phyloP scores from a whole-genome alignment of 2,113 vertebrate species.

The Callionymus lyra region DNA sequence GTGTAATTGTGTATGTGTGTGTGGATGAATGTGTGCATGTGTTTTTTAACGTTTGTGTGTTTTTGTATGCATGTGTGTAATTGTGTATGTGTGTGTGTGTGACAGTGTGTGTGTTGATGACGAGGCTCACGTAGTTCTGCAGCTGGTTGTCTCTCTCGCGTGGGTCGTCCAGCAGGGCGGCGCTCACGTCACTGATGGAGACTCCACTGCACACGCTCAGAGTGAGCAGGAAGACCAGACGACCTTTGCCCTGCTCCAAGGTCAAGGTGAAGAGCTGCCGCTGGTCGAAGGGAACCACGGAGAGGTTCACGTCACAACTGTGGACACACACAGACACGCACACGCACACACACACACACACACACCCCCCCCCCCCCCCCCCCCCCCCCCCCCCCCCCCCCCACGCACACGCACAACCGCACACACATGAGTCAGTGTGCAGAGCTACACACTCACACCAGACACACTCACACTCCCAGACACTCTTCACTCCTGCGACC shows the following conservation, averaged over 20 bases:
- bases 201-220: conserved; percentile 70
- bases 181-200: conserved; percentile 79
- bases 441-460: not conserved
- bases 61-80: no score
- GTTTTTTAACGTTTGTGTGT: no score
- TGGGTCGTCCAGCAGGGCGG: conserved; percentile 79
- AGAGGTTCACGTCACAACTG: conserved; percentile 77
- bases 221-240: conserved; percentile 71
- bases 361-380: no score
- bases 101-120: no score
- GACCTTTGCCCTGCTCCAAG: conserved; percentile 45
- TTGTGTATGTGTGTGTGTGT: no score
- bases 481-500: conserved; percentile 74
- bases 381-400: no score
- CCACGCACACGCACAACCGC: no score
- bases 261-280: conserved; percentile 65
- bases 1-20: no score
- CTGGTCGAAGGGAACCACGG: conserved; percentile 59
- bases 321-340: no score
- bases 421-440: not conserved
- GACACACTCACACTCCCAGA: conserved; percentile 74
- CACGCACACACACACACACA: no score
- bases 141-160: conserved; percentile 65
- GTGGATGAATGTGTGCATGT: no score
- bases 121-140: conserved; percentile 73